Conservation (phyloP, 2,113 vertebrate species). For the Sphyrna mokarran region DNA sequence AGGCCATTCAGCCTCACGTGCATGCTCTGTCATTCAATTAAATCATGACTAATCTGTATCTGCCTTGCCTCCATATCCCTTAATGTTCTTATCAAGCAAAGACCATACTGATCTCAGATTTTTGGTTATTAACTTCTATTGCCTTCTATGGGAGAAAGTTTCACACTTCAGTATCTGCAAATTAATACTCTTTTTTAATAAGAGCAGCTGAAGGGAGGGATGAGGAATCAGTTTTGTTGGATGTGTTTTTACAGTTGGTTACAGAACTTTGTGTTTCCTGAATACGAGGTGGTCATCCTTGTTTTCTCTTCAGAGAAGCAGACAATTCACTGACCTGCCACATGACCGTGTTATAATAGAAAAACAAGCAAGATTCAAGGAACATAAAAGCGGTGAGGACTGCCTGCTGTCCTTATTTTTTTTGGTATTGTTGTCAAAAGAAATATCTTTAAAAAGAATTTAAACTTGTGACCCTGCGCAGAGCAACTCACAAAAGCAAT, state of each 20-base stretch:
- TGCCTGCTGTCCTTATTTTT: constrained; percentile 1
- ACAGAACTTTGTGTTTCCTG: not conserved
- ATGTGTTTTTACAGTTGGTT: constrained; percentile 33
- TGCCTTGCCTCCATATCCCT: not conserved
- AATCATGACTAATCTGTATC: not conserved
- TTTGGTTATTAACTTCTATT: not conserved
- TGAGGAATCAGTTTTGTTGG: not conserved
- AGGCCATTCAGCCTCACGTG: not conserved
- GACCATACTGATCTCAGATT: not conserved
- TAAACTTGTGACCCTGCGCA: constrained; percentile 15
- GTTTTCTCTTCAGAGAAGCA: not conserved
- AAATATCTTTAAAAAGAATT: constrained; percentile 28
- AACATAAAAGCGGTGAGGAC: constrained; percentile 12
- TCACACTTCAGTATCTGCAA: not conserved
- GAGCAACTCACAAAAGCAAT: constrained; percentile 1
- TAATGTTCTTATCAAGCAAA: not conserved
- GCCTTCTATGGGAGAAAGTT: not conserved
- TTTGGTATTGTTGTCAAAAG: constrained; percentile 28
- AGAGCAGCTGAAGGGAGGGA: not conserved
- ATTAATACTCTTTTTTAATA: not conserved
- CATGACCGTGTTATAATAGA: not conserved
- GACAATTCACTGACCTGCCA: constrained; percentile 19
- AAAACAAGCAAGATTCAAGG: constrained; percentile 25
- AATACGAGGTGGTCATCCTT: not conserved
- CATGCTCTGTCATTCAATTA: not conserved